phyloP scores from a whole-genome alignment of 2,888 invertebrate genomes.

The Troides helena region DNA sequence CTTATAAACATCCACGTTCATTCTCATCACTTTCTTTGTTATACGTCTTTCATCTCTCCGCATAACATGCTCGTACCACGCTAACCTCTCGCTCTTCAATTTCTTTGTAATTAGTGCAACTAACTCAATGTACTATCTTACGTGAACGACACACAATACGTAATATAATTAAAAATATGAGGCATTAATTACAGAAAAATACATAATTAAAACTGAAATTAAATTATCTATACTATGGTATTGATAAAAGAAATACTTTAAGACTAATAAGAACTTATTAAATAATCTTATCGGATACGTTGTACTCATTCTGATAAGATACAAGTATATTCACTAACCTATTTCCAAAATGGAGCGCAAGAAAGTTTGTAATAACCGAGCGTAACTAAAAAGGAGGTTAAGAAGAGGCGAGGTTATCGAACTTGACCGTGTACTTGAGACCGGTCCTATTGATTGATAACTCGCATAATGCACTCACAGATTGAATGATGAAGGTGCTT shows the following conservation, averaged over 20 bases:
- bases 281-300: slow-evolving; percentile 19
- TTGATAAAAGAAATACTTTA: background rate
- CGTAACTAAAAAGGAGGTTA: slow-evolving; percentile 32
- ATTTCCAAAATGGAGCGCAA: slow-evolving; percentile 26
- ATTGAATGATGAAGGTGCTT: slow-evolving; percentile 38
- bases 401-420: slow-evolving; percentile 53
- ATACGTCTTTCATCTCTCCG: too few species aligned
- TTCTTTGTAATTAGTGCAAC: too few species aligned
- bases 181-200: too few species aligned
- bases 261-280: slow-evolving; percentile 6
- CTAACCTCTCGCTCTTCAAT: too few species aligned
- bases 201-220: too few species aligned
- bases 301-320: slow-evolving; percentile 25
- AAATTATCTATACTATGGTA: background rate
- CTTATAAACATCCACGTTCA: too few species aligned
- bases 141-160: too few species aligned
- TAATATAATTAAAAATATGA: too few species aligned
- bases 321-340: slow-evolving; percentile 22
- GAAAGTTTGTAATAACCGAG: slow-evolving; percentile 29
- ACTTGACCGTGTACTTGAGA: slow-evolving; percentile 59
- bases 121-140: too few species aligned
- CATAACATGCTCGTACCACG: too few species aligned
- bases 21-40: too few species aligned
- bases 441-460: slow-evolving; percentile 65
- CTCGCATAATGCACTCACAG: slow-evolving; percentile 50